These are phyloP conservation scores for Sycophila texana DNA, from an alignment of 2,888 invertebrate genomes.

Conservation along the genomic window DNA sequence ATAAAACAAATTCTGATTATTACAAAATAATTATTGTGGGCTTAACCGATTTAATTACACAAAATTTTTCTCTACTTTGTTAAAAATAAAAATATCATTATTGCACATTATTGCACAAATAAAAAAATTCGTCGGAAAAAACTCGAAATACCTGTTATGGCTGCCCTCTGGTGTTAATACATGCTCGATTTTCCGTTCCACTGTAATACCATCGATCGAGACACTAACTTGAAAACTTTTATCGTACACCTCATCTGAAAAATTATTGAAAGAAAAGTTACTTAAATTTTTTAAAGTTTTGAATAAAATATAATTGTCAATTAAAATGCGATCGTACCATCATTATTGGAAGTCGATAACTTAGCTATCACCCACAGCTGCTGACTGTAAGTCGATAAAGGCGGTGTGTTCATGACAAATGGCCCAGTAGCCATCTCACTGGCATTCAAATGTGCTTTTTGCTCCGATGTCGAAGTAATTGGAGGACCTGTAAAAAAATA, in stretches of 20 bases:
- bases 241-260: slow-evolving; percentile 91
- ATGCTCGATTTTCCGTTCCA: slow-evolving; percentile 84
- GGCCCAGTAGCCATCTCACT: slow-evolving; percentile 86
- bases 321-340: slow-evolving; percentile 79
- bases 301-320: slow-evolving; percentile 5
- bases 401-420: slow-evolving; percentile 89
- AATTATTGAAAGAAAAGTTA: slow-evolving; percentile 16
- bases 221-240: slow-evolving; percentile 92
- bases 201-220: slow-evolving; percentile 87
- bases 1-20: no score
- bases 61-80: no score
- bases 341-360: slow-evolving; percentile 88
- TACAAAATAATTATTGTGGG: no score
- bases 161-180: slow-evolving; percentile 81
- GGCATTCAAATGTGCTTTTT: slow-evolving; percentile 79
- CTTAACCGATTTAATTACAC: no score
- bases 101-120: no score
- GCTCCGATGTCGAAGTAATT: slow-evolving; percentile 84
- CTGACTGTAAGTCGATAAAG: slow-evolving; percentile 91
- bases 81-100: no score
- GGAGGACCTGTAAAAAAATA: slow-evolving; percentile 80
- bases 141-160: slow-evolving; percentile 83
- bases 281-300: not conserved
- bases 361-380: slow-evolving; percentile 95
- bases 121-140: no score